Evolutionary conservation across 2,888 invertebrate genomes (phyloP), one percentile per base, ranked within the genome.

Genomic region (Polyploca ridens): DNA sequence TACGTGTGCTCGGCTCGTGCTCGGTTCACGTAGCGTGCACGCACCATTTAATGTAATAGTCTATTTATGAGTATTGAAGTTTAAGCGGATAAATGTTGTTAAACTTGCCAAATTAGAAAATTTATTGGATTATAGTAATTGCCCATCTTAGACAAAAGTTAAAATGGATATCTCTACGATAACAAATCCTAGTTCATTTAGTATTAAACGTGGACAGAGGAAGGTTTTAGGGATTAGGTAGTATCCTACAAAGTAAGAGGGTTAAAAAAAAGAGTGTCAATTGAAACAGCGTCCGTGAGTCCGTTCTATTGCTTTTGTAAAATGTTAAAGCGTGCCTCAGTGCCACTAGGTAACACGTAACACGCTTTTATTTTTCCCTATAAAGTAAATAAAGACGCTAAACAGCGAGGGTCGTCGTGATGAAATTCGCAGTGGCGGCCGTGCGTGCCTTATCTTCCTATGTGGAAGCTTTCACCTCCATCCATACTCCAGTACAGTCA

Each of bases 371-470:
- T 86, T 85, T 81, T 85, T 81, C 74, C 69, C 67, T 70, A 63
- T 72, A 75, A 82, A 79, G 78, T 82, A 84, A 86, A 87, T 85
- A 88, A 84, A 87, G 81, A 82, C 80, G 74, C 79, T 79, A 83
- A 77, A 79, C 76, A 77, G 77, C 69, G 81, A 81, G 84, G 81
- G 82, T 77, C 79, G 82, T 86, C 80, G 82, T 86, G 86, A 86
- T 86, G 84, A 88, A 88, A 89, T 87, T 87, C 81, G 79, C 87
- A 81, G 83, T 84, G 80, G 81, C 79, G 83, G 82, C 77, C 83
- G 85, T 87, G 90, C 91, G 90, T 92, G 93, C 89, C 90, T 92
- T 92, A 93, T 93, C 92, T 87, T 78, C 69, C 71, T 74, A 81
- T 79, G 79, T 79, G 75, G 75, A 83, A 80, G 80, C 80, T 87